Evolutionary conservation across 2,888 invertebrate genomes (phyloP), one percentile per base, ranked within the genome.

Genomic region (Macrosoma leucophasiata): DNA sequence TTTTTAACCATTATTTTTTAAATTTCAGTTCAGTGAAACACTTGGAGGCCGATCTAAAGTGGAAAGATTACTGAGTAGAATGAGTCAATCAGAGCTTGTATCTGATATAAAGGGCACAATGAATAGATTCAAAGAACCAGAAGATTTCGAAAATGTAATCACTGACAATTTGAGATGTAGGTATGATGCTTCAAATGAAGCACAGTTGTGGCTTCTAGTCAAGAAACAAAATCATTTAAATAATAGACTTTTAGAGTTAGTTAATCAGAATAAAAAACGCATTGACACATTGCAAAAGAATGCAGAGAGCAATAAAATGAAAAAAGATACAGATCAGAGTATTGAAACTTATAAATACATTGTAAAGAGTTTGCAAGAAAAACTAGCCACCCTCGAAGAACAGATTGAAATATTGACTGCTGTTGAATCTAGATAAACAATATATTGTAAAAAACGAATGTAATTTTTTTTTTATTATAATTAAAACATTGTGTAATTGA

Each of bases 371-470:
- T 58, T 82, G 17, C 81, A 82, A 50, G 82, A 82, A 39, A 82
- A 81, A 51, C 73, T 78, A 46, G 69, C 78, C 4, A 75, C 79
- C 14, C 59, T 77, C 33, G 82, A 82, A 39, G 82, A 82, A 50
- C 81, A 82, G 53, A 71, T 82, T 44, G 79, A 82, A 56, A 81
- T 82, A 36, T 48, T 82, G 33, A 73, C 79, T 41, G 62, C 77
- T 39, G 71, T 82, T 17, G 82, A 82, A 48, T 63, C 81, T 34
- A 63, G 77, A 50, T 77, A 68, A 30, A 12, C 2, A 5, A 7
- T 13, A 19, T 13, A 5, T 11, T 28, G 19, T 28, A 3, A n/a
- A n/a, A n/a, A n/a, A n/a, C n/a, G n/a, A n/a, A n/a, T n/a, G n/a
- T n/a, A n/a, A n/a, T n/a, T n/a, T n/a, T n/a, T n/a, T n/a, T n/a